These are phyloP conservation scores for Protonemura montana DNA, from an alignment of 2,888 invertebrate genomes.

Conservation along the genomic window DNA sequence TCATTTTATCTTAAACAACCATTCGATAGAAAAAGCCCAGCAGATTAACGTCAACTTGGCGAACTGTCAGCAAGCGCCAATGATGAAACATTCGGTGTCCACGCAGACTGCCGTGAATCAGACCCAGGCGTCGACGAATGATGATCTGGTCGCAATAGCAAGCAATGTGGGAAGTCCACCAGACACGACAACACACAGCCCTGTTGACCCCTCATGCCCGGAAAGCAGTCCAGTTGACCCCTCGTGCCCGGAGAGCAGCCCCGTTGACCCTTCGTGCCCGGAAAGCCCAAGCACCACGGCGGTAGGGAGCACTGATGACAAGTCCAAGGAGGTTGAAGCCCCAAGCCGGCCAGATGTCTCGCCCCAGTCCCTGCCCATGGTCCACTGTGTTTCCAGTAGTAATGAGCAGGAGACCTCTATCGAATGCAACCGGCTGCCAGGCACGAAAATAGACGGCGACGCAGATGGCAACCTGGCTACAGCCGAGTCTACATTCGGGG, in stretches of 20 bases:
- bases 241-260: too few species aligned
- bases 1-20: conserved; percentile 43
- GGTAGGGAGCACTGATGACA: conserved; percentile 55
- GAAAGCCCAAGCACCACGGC: conserved; percentile 55
- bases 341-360: not conserved
- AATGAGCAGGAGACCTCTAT: conserved; percentile 61
- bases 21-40: conserved; percentile 36
- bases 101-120: conserved; percentile 74
- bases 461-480: not conserved
- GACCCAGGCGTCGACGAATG: conserved; percentile 57
- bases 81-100: conserved; percentile 72
- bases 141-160: conserved; percentile 56
- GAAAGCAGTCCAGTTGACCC: too few species aligned
- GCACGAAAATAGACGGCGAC: too few species aligned
- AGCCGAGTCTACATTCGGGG: conserved; percentile 38
- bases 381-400: conserved; percentile 87
- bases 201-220: conserved; percentile 55
- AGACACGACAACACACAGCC: conserved; percentile 86
- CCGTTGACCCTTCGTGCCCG: conserved; percentile 59
- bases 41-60: conserved; percentile 52
- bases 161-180: conserved; percentile 72
- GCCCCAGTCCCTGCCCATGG: conserved; percentile 66
- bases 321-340: conserved; percentile 49
- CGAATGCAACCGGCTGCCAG: not conserved
- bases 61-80: conserved; percentile 54